Conservation (phyloP, 2,113 vertebrate species). For the Montifringilla adamsi region DNA sequence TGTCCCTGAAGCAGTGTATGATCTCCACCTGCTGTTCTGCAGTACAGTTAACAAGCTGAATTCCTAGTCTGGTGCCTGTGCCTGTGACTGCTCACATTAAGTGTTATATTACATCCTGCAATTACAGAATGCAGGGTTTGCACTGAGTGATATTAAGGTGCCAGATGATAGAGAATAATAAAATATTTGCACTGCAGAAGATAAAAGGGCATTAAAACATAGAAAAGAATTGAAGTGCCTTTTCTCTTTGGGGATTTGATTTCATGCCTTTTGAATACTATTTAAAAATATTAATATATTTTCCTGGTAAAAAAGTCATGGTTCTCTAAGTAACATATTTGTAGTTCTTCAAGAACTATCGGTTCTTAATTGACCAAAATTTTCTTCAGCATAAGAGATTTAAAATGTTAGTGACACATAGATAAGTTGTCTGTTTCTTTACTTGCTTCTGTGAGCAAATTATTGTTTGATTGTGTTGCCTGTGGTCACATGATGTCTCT, state of each 20-base stretch:
- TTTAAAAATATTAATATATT: background rate
- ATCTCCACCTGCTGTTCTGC: slow-evolving; percentile 51
- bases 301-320: background rate
- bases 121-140: background rate
- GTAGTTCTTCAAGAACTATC: background rate
- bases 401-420: background rate
- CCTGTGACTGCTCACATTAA: background rate
- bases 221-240: background rate
- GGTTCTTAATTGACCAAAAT: background rate
- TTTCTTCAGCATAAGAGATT: background rate
- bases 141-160: background rate
- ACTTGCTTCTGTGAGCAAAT: background rate
- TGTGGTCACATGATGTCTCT: background rate
- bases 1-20: background rate
- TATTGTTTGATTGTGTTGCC: background rate
- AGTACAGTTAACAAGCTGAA: background rate
- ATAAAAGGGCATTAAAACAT: background rate
- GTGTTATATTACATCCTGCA: background rate
- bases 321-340: background rate
- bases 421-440: background rate
- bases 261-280: background rate
- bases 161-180: background rate
- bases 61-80: background rate
- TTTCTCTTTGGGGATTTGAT: background rate
- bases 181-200: background rate